A percentile compares a stretch with the other conserved stretches of the same genome.
These are phyloP conservation scores for Morelia viridis DNA, from an alignment of 2,797 vertebrate species.

Conservation along the genomic window DNA sequence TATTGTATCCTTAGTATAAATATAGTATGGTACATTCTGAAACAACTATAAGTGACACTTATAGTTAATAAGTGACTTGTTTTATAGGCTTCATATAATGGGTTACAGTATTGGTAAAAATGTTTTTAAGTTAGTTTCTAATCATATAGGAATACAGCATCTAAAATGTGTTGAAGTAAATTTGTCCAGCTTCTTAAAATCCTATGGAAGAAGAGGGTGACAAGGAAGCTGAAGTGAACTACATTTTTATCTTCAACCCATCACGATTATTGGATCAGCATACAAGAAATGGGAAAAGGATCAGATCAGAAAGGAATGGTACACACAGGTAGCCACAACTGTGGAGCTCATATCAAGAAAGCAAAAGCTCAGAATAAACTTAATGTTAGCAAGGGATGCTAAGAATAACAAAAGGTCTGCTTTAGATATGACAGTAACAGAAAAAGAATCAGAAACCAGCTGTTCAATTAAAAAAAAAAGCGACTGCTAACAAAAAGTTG, in stretches of 20 bases:
- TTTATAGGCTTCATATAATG: background rate
- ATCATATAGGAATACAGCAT: background rate
- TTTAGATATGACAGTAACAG: background rate
- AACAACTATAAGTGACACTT: background rate
- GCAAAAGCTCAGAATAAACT: background rate
- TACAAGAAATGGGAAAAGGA: background rate
- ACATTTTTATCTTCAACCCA: background rate
- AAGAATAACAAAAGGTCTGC: background rate
- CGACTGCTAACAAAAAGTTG: background rate
- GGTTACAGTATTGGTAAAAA: background rate
- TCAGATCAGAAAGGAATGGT: background rate
- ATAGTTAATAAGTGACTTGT: background rate
- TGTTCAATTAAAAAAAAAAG: no score
- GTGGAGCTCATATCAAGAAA: background rate
- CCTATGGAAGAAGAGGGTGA: background rate
- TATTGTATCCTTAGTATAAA: background rate
- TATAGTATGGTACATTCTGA: background rate
- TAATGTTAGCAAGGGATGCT: background rate
- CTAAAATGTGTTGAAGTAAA: background rate
- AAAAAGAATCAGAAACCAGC: background rate
- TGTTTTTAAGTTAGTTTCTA: background rate
- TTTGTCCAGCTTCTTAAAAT: background rate
- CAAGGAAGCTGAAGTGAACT: background rate
- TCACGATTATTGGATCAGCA: background rate
- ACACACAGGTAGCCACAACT: background rate